Percentiles rank a stretch among this genome's conserved stretches.
Evolutionary conservation across 2,888 invertebrate species (phyloP).

Genomic region (Drosophila hamatofila): DNA sequence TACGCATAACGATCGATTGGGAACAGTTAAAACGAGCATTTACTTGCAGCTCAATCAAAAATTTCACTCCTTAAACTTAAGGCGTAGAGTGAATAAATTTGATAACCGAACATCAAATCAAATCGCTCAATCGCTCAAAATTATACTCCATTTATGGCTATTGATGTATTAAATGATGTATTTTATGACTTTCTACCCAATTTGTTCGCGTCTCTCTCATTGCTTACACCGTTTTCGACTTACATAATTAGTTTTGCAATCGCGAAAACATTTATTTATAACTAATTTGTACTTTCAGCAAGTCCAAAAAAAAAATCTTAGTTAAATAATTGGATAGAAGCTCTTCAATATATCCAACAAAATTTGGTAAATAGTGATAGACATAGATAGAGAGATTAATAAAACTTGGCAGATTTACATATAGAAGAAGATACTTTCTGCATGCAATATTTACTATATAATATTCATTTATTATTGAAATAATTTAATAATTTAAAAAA

Average conservation of each 20-base stretch:
- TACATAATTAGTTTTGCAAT: not conserved
- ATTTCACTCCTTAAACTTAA: constrained; percentile 28
- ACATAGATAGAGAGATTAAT: no score
- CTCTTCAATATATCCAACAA: no score
- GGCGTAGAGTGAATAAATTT: constrained; percentile 45
- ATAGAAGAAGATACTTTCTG: no score
- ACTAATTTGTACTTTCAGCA: not conserved
- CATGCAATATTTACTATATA: no score
- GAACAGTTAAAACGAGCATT: constrained; percentile 14
- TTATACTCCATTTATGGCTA: constrained; percentile 29
- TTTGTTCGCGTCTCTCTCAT: not conserved
- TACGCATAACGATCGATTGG: constrained; percentile 11
- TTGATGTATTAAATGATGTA: constrained; percentile 2
- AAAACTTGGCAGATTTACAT: no score
- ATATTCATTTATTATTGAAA: no score
- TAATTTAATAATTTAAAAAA: no score
- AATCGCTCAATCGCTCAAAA: constrained; percentile 30
- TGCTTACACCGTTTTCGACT: not conserved
- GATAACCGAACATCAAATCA: constrained; percentile 39
- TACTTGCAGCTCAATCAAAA: constrained; percentile 38
- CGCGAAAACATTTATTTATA: not conserved
- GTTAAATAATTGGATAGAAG: not conserved
- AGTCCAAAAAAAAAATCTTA: not conserved
- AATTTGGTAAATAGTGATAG: no score
- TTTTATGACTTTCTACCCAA: not conserved